These are phyloP conservation scores for Trimorus sp. DNA, from an alignment of 2,888 invertebrate genomes.

Conservation along the genomic window DNA sequence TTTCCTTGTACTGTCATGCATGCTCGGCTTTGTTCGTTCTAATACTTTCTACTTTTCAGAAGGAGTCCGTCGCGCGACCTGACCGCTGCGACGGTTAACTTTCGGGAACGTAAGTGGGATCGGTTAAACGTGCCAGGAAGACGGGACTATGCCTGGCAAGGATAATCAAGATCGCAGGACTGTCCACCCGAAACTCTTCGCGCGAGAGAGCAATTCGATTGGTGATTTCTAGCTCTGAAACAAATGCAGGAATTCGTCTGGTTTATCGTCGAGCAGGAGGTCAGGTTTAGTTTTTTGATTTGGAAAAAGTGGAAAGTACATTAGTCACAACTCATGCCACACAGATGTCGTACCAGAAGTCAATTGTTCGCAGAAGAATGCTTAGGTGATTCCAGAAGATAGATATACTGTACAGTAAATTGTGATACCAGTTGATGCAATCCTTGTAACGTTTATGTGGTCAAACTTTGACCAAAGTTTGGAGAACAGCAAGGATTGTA, in stretches of 20 bases:
- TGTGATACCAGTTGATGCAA: too few relatives aligned
- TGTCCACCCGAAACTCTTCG: slow-evolving; percentile 41
- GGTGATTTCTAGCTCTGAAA: slow-evolving; percentile 36
- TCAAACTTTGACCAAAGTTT: too few relatives aligned
- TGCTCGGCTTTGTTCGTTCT: slow-evolving; percentile 1
- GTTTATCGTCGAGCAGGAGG: slow-evolving; percentile 15
- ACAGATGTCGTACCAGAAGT: slow-evolving; percentile 2
- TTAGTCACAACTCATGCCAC: slow-evolving; percentile 36
- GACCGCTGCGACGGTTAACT: neutral
- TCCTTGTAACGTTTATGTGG: too few relatives aligned
- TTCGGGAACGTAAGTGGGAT: slow-evolving; percentile 11
- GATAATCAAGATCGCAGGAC: slow-evolving; percentile 40
- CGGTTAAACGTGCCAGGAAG: slow-evolving; percentile 30
- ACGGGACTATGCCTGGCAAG: slow-evolving; percentile 19
- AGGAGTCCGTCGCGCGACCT: neutral
- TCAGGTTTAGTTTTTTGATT: neutral
- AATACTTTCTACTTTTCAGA: slow-evolving; percentile 3
- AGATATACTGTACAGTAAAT: too few relatives aligned
- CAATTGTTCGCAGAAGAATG: neutral
- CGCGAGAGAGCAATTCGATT: slow-evolving; percentile 29
- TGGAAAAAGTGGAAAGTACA: slow-evolving; percentile 6
- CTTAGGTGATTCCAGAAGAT: neutral
- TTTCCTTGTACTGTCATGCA: neutral
- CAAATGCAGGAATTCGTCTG: slow-evolving; percentile 33
- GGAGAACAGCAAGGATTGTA: too few relatives aligned